Conservation (phyloP, 2,113 vertebrate genomes). For the Smithornis capensis region DNA sequence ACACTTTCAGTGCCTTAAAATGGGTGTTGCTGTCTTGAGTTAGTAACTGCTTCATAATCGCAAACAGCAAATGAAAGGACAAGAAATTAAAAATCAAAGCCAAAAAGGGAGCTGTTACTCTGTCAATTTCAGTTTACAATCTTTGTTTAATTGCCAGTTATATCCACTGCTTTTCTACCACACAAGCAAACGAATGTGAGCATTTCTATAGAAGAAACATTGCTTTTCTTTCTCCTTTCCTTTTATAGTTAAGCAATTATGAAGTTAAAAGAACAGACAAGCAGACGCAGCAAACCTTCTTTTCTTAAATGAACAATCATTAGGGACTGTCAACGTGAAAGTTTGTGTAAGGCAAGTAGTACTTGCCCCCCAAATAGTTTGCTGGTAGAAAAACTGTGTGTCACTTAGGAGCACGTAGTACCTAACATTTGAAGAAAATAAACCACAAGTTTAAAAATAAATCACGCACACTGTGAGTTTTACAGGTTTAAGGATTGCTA, state of each 20-base stretch:
- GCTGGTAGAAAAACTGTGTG: not conserved
- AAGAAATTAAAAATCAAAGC: not conserved
- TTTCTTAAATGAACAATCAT: not conserved
- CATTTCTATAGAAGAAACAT: not conserved
- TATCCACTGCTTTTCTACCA: not conserved
- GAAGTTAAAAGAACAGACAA: not conserved
- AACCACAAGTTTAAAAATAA: not conserved
- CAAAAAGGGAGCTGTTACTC: not conserved
- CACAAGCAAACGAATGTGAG: not conserved
- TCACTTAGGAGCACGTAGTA: not conserved
- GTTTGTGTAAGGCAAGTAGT: not conserved
- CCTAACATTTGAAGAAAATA: not conserved
- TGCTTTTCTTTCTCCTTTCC: not conserved
- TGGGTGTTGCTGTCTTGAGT: not conserved
- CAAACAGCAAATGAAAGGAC: not conserved
- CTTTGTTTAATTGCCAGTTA: not conserved
- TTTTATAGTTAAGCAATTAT: not conserved
- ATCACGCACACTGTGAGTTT: not conserved
- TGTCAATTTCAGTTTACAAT: not conserved
- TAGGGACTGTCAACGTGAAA: not conserved
- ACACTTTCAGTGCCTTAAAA: not conserved
- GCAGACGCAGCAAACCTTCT: not conserved
- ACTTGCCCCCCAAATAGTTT: not conserved
- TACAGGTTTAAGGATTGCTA: not conserved
- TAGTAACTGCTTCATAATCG: not conserved